Evolutionary conservation across 2,113 vertebrate genomes (phyloP).

Genomic region (Martes martes): DNA sequence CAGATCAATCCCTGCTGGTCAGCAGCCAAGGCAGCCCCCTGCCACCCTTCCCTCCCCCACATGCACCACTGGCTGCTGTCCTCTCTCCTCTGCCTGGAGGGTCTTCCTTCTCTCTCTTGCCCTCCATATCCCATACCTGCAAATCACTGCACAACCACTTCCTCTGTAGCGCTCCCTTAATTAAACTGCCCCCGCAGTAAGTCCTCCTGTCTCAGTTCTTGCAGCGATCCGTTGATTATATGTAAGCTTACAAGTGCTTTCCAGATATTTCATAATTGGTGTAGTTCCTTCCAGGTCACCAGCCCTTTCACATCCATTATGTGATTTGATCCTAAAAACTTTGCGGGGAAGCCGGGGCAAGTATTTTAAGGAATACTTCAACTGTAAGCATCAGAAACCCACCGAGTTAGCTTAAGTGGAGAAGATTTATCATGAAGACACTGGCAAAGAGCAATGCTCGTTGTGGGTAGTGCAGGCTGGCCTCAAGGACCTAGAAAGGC

Average conservation of each 20-base stretch:
- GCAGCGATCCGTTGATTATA: background rate
- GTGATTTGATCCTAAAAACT: slow-evolving; percentile 40
- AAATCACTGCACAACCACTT: background rate
- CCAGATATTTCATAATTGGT: slow-evolving; percentile 2
- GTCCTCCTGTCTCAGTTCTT: background rate
- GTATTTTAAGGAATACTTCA: background rate
- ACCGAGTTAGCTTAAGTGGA: background rate
- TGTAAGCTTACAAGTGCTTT: slow-evolving; percentile 32
- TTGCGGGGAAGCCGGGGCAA: background rate
- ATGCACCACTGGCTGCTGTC: background rate
- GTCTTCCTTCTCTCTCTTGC: background rate
- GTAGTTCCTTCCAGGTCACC: background rate
- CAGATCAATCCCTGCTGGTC: background rate
- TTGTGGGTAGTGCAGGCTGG: background rate
- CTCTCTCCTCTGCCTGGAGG: background rate
- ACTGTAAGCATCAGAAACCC: background rate
- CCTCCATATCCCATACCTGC: rapidly evolving
- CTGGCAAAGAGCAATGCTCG: background rate
- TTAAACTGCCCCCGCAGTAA: background rate
- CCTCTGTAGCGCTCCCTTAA: background rate
- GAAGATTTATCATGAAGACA: background rate
- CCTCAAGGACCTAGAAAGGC: background rate
- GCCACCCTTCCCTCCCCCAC: background rate
- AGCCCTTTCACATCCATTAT: background rate
- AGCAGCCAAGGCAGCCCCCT: no score